Evolutionary conservation across 2,797 vertebrate species (phyloP).

Genomic region (Arremon aurantiirostris): DNA sequence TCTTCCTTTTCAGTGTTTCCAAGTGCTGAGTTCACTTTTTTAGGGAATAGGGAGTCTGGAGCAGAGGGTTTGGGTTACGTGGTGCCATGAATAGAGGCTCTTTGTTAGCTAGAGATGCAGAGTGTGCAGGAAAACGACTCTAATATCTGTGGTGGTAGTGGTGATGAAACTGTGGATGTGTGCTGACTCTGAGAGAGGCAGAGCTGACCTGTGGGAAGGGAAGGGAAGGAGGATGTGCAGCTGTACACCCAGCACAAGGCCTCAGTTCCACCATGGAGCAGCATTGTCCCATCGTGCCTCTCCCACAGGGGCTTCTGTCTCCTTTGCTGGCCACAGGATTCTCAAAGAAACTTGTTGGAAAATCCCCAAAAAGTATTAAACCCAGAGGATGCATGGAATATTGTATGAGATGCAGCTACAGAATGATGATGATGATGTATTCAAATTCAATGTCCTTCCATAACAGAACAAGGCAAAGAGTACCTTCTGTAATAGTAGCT

Average conservation of each 20-base stretch:
- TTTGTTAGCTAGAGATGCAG: neutral
- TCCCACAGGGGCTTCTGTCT: neutral
- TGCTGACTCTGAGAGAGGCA: neutral
- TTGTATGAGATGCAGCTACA: neutral
- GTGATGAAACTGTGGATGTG: neutral
- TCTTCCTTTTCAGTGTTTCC: constrained; percentile 35
- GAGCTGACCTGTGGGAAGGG: neutral
- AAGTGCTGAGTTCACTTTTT: constrained; percentile 28
- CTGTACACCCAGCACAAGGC: neutral
- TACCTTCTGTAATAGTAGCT: neutral
- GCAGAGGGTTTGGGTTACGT: neutral
- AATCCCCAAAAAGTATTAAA: neutral
- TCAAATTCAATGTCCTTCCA: neutral
- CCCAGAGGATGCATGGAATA: neutral
- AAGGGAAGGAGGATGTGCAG: neutral
- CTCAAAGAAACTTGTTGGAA: neutral
- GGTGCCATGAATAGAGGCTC: neutral
- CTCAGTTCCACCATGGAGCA: neutral
- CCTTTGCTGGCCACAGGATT: neutral
- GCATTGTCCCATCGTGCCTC: fast-evolving
- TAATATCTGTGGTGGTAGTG: neutral
- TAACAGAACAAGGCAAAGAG: neutral
- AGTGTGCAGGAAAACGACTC: neutral
- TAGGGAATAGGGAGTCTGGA: neutral
- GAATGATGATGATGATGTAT: neutral